Conservation (phyloP, 2,888 invertebrate genomes). For the Lamellibrachia satsuma region DNA sequence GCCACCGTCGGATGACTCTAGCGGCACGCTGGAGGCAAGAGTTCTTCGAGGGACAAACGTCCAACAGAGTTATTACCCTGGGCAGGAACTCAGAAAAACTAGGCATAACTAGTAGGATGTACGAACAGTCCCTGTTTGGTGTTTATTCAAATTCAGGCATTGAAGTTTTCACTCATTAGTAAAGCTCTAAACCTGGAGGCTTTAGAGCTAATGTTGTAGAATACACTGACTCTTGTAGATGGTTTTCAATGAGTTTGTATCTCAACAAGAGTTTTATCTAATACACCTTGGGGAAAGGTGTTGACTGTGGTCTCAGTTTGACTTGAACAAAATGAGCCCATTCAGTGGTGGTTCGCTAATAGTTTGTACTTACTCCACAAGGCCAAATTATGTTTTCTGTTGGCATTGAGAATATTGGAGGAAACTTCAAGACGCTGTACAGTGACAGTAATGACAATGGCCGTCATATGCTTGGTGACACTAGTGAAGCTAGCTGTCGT, state of each 20-base stretch:
- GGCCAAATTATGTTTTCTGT: conserved; percentile 4
- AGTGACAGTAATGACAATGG: neutral
- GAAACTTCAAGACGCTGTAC: neutral
- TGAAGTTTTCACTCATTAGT: neutral
- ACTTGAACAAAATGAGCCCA: neutral
- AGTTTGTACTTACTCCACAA: neutral
- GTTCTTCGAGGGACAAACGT: neutral
- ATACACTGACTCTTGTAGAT: neutral
- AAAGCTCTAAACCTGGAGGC: neutral
- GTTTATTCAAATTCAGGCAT: neutral
- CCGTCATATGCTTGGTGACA: neutral
- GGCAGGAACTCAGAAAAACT: neutral
- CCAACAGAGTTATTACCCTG: neutral
- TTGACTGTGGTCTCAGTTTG: neutral
- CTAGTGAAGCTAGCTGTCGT: neutral
- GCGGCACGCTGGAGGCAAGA: neutral
- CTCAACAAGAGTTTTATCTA: neutral
- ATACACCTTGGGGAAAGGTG: neutral
- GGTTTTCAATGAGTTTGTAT: neutral
- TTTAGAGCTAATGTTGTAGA: neutral
- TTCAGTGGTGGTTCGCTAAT: neutral
- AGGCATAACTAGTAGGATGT: neutral
- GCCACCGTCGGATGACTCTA: neutral
- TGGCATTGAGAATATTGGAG: neutral
- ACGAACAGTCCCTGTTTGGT: neutral